These are phyloP conservation scores for Cephalopachus bancanus DNA, from an alignment of 2,797 vertebrate species.

Conservation along the genomic window DNA sequence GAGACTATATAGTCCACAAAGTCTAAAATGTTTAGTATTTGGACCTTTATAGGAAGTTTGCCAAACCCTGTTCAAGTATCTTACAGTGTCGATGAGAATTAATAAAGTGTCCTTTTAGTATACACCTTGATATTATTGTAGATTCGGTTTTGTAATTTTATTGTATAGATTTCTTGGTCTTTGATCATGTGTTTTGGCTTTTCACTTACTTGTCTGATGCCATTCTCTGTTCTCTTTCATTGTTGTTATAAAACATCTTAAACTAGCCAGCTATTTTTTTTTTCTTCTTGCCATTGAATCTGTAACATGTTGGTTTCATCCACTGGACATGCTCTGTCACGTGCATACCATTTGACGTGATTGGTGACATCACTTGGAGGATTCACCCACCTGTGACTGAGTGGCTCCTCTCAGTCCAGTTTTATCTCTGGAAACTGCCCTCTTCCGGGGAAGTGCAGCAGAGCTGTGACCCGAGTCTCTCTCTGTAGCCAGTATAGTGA, in stretches of 20 bases:
- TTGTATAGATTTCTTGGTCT: neutral
- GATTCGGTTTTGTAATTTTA: neutral
- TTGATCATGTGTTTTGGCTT: neutral
- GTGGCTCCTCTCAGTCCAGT: neutral
- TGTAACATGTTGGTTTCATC: neutral
- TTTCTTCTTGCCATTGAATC: neutral
- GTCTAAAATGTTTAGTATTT: neutral
- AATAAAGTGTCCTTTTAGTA: neutral
- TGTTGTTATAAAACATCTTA: neutral
- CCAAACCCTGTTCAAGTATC: neutral
- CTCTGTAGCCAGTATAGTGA: neutral
- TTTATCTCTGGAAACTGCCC: neutral
- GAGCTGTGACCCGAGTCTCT: neutral
- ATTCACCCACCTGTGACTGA: neutral
- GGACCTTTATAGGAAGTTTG: neutral
- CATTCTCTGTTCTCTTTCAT: neutral
- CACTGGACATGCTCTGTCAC: rapidly evolving
- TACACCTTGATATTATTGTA: neutral
- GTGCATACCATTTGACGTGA: neutral
- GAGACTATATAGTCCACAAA: neutral
- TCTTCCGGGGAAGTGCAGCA: neutral
- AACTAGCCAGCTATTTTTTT: neutral
- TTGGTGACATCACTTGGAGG: neutral
- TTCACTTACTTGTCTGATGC: neutral
- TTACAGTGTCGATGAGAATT: neutral